phyloP scores from a whole-genome alignment of 2,113 vertebrate genomes.

The Pterocles orientalis region DNA sequence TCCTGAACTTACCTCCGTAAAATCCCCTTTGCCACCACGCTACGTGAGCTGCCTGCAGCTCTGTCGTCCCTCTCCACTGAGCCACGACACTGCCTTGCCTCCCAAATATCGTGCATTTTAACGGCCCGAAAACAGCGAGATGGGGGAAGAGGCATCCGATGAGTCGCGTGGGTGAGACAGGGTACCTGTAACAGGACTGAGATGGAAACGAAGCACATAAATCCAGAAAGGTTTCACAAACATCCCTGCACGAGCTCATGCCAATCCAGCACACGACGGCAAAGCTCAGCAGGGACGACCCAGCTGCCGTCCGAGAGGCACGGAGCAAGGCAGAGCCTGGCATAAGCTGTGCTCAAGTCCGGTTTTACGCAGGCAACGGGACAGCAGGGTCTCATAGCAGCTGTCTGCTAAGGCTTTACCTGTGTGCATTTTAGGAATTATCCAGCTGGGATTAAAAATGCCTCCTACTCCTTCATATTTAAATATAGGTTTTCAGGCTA shows the following conservation, averaged over 20 bases:
- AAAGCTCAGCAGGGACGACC: not conserved
- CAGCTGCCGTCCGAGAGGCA: not conserved
- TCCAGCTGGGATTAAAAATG: not conserved
- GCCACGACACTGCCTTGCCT: not conserved
- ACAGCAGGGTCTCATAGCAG: not conserved
- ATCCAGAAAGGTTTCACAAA: not conserved
- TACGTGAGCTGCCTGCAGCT: not conserved
- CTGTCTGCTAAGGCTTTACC: not conserved
- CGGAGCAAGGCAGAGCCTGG: not conserved
- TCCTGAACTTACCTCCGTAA: not conserved
- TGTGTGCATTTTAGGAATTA: conserved; percentile 32
- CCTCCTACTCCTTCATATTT: conserved; percentile 25
- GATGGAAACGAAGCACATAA: not conserved
- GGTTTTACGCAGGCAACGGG: not conserved
- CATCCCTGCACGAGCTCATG: not conserved
- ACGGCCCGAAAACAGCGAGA: not conserved
- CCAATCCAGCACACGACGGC: not conserved
- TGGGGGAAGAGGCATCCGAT: not conserved
- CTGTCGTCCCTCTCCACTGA: not conserved
- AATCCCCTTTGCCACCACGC: not conserved
- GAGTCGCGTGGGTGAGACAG: accelerated
- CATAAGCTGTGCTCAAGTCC: not conserved
- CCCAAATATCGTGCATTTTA: not conserved
- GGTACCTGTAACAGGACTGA: accelerated
- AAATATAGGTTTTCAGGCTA: conserved; percentile 53